Percentiles rank a stretch among this genome's conserved stretches.
These are phyloP conservation scores for Tachysurus vachellii DNA, from an alignment of 2,113 vertebrate genomes.

Conservation along the genomic window DNA sequence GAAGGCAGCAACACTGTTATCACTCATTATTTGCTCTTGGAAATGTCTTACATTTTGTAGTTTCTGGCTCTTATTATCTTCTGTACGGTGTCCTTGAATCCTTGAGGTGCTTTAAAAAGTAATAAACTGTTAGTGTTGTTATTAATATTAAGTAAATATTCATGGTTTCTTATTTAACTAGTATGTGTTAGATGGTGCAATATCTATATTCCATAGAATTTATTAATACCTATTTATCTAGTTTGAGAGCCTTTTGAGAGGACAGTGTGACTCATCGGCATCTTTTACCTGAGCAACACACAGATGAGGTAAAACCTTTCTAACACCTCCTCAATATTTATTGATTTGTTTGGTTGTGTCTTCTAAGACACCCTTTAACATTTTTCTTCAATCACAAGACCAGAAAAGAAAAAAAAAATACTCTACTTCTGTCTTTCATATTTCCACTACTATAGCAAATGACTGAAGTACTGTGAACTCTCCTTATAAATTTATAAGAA, in stretches of 20 bases:
- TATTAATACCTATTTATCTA: background rate
- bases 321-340: conserved; percentile 12
- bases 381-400: conserved; percentile 35
- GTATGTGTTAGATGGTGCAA: conserved; percentile 19
- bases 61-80: background rate
- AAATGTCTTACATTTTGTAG: background rate
- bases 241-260: background rate
- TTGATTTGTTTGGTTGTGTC: conserved; percentile 36
- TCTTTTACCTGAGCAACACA: conserved; percentile 5
- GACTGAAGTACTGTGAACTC: conserved; percentile 38
- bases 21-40: background rate
- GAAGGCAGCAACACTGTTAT: background rate
- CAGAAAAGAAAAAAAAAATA: background rate
- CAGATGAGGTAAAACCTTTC: conserved; percentile 7
- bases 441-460: conserved; percentile 44
- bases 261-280: background rate
- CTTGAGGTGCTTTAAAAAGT: background rate
- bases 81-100: background rate
- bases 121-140: background rate
- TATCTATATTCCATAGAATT: conserved; percentile 18
- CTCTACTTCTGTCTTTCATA: conserved; percentile 23
- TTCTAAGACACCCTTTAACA: conserved; percentile 34
- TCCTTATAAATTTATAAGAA: conserved; percentile 22
- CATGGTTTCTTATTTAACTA: conserved; percentile 8
- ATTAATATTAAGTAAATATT: background rate